Evolutionary conservation across 2,797 vertebrate genomes (phyloP), one percentile per base, ranked within the genome.

Genomic region (Diglossa cyanea): DNA sequence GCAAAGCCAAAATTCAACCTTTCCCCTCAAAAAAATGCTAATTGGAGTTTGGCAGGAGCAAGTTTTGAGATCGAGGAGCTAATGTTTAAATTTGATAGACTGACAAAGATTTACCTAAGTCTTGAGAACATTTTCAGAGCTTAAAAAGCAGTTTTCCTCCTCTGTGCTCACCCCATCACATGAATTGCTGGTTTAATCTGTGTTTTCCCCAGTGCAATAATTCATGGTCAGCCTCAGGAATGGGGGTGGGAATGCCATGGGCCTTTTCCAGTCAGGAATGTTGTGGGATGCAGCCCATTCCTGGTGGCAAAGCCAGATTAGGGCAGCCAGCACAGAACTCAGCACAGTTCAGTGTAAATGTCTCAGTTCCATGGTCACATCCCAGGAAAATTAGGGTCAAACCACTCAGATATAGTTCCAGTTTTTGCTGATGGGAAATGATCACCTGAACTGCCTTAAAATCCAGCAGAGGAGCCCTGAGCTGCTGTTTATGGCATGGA

Each of bases 1-100:
- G 63, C 44, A 85, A 83, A 74, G 13, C 14, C 57, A 82, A 71
- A 83, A 82, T 62, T 48, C 63, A 86, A 19, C 65, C 30, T 47
- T 61, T 53, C 50, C 25, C 39, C 30, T 14, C 12, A 35, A 33
- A 80, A 58, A 93, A 66, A 67, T 10, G 17, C 10, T 14, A 62
- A 62, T 18, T 76, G 60, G 40, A 83, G 66, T 55, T 80, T 47
- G 55, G 57, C 48, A 86, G 84, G 35, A 61, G 23, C 13, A 45
- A 86, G 28, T 21, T 75, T 79, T n/a, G 73, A 39, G 11, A 40
- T 67, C 1, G 5, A 71, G 58, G 33, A 86, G 33, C 37, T 35
- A 12, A 55, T 40, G 28, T 33, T 70, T 50, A 31, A 86, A 70
- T 16, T 17, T 62, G 37, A 74, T 60, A 60, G 62, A 17, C 26